Evolutionary conservation across 2,113 vertebrate species (phyloP).

Genomic region (Atrichornis clamosus): DNA sequence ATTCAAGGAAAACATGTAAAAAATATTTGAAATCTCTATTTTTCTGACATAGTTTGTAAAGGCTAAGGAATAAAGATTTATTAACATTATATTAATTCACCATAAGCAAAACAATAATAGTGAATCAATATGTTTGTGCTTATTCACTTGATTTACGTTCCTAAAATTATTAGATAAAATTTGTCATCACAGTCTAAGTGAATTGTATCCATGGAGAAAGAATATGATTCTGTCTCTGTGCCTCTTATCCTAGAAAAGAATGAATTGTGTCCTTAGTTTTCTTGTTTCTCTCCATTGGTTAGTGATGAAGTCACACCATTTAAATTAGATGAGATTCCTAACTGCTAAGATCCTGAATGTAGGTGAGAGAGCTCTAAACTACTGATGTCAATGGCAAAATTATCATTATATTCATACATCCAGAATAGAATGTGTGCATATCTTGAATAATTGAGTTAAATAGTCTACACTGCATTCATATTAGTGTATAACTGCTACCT

Average conservation of each 20-base stretch:
- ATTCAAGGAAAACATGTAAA: background rate
- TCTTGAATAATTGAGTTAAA: background rate
- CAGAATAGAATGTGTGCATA: background rate
- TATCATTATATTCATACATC: background rate
- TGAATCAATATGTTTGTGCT: background rate
- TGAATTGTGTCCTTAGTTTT: background rate
- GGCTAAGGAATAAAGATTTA: background rate
- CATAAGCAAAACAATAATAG: background rate
- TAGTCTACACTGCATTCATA: background rate
- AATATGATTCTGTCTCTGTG: background rate
- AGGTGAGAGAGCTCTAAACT: background rate
- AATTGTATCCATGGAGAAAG: background rate
- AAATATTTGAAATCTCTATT: background rate
- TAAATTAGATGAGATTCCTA: background rate
- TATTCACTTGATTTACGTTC: background rate
- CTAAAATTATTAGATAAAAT: constrained; percentile 10
- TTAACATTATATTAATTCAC: background rate
- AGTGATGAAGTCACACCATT: background rate
- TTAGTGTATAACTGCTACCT: background rate
- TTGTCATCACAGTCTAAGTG: background rate
- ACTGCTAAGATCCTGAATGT: background rate
- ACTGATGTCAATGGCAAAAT: background rate
- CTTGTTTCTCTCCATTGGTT: background rate
- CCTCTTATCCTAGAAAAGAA: background rate
- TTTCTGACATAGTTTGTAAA: background rate